Evolutionary conservation across 2,113 vertebrate genomes (phyloP).

Genomic region (Syngnathus typhle): DNA sequence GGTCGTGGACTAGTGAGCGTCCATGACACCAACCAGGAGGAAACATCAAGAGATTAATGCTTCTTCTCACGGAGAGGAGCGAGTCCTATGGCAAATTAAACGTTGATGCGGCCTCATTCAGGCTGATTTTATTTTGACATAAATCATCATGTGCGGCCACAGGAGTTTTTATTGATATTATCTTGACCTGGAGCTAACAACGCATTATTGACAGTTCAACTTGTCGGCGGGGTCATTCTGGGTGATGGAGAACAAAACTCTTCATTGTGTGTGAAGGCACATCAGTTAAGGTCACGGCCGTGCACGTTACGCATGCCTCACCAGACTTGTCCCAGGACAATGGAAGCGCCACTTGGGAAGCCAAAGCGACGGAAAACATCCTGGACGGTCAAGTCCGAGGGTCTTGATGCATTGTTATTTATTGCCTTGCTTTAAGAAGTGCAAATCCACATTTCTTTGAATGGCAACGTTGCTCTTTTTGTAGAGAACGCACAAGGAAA

Average conservation of each 20-base stretch:
- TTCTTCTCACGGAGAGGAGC: constrained; percentile 2
- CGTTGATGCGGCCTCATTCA: background rate
- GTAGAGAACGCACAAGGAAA: background rate
- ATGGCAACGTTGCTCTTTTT: background rate
- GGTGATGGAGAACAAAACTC: background rate
- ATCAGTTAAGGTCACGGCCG: constrained; percentile 32
- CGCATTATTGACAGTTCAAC: background rate
- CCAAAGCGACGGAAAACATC: background rate
- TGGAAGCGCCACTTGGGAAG: background rate
- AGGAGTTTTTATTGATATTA: background rate
- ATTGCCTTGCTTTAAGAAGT: background rate
- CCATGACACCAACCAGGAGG: no score
- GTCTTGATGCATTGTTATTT: background rate
- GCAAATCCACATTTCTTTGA: background rate
- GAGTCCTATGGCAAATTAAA: background rate
- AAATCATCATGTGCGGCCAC: background rate
- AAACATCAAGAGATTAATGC: constrained; percentile 44
- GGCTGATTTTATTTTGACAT: background rate
- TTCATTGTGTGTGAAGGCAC: background rate
- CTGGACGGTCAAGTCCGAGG: background rate
- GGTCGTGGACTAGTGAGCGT: no score
- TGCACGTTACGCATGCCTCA: constrained; percentile 51
- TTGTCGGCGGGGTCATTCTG: background rate
- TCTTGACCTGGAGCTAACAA: background rate
- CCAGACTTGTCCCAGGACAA: constrained; percentile 25